Conservation (phyloP, 1,140 invertebrate genomes). For the Drosophila novamexicana region DNA sequence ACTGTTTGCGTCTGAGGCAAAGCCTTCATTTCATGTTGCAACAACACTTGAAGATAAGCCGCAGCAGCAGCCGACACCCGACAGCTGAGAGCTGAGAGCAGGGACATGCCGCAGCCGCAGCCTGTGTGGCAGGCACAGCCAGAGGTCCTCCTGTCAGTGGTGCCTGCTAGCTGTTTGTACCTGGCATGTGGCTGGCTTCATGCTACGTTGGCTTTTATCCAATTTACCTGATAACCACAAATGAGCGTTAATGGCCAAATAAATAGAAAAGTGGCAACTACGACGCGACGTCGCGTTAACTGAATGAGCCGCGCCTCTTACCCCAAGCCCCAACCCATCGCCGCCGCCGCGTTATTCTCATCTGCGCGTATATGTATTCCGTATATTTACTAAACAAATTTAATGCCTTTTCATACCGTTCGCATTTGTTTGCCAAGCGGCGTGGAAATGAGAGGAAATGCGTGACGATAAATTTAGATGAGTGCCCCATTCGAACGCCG, state of each 20-base stretch:
- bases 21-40: constrained; percentile 71
- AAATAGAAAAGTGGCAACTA: constrained; percentile 82
- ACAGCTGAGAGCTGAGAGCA: not conserved
- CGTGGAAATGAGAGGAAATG: constrained; percentile 17
- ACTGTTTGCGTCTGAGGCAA: constrained; percentile 21
- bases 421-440: constrained; percentile 24
- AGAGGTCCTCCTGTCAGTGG: constrained; percentile 9
- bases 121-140: constrained; percentile 14
- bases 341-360: constrained; percentile 31
- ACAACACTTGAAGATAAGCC: constrained; percentile 75
- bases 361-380: constrained; percentile 57
- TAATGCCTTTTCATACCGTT: constrained; percentile 45
- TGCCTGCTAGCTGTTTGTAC: constrained; percentile 5
- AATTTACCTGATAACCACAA: constrained; percentile 82
- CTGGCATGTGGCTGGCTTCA: constrained; percentile 61
- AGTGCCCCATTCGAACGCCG: constrained; percentile 8
- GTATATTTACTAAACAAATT: constrained; percentile 76
- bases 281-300: constrained; percentile 73
- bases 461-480: constrained; percentile 50
- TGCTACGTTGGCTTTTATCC: constrained; percentile 82
- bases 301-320: constrained; percentile 46
- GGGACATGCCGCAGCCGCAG: constrained; percentile 37
- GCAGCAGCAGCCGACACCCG: constrained; percentile 5
- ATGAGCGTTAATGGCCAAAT: constrained; percentile 82
- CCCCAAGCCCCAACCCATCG: not conserved